Evolutionary conservation across 2,888 invertebrate genomes (phyloP).

Genomic region (Napeogenes inachia): DNA sequence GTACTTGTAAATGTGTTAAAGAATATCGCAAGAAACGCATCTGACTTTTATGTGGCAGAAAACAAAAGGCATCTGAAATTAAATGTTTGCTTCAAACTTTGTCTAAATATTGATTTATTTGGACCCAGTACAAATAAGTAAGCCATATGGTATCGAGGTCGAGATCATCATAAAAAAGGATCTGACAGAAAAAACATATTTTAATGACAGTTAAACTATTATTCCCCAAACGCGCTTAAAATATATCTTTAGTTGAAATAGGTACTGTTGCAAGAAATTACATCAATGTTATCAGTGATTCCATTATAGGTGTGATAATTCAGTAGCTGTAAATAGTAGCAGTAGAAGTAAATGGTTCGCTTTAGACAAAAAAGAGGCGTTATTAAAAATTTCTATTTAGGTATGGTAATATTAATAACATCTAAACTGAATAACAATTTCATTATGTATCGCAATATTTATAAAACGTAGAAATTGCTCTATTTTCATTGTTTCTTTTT

Average conservation of each 20-base stretch:
- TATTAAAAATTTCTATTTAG: background rate
- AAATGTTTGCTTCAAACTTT: conserved; percentile 4
- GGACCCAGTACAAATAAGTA: background rate
- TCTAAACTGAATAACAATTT: too few relatives aligned
- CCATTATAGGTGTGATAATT: too few relatives aligned
- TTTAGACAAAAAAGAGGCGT: too few relatives aligned
- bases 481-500: conserved; percentile 44
- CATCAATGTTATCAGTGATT: too few relatives aligned
- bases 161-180: background rate
- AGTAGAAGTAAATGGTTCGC: too few relatives aligned
- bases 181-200: background rate
- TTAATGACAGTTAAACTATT: background rate
- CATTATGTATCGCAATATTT: conserved; percentile 15
- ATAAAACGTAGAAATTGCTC: conserved; percentile 31
- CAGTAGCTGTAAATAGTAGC: too few relatives aligned
- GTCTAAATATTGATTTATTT: conserved; percentile 4
- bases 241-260: too few relatives aligned
- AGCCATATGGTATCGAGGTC: background rate
- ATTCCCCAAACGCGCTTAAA: background rate
- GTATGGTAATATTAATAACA: too few relatives aligned
- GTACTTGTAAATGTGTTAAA: too few relatives aligned
- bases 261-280: too few relatives aligned
- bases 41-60: conserved; percentile 1
- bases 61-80: conserved; percentile 10
- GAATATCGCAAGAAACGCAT: background rate